A percentile compares a stretch with the other conserved stretches of the same genome.
phyloP scores from a whole-genome alignment of 2,113 vertebrate species.

The Anguilla rostrata region DNA sequence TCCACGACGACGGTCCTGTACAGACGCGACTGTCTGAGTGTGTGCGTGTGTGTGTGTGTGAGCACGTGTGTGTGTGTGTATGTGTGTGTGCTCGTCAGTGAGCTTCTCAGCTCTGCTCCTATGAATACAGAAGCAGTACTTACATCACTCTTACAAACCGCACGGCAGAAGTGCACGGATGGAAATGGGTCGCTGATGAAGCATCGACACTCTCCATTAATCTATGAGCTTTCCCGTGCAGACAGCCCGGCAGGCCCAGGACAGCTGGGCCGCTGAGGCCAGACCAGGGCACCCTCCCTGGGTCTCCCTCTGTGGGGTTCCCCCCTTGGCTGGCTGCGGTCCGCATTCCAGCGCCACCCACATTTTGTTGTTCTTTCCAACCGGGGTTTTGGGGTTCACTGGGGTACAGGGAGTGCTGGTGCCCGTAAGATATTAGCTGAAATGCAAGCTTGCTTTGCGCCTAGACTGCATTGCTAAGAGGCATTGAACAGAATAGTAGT shows the following conservation, averaged over 20 bases:
- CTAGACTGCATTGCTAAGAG: neutral
- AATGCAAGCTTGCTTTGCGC: neutral
- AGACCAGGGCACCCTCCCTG: neutral
- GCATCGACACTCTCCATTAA: neutral
- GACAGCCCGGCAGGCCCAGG: neutral
- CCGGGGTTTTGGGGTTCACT: neutral
- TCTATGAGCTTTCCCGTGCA: neutral
- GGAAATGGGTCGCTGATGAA: neutral
- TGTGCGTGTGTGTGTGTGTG: neutral
- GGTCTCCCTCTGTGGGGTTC: too few relatives aligned
- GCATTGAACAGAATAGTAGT: too few relatives aligned
- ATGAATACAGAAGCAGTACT: neutral
- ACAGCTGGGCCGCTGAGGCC: neutral
- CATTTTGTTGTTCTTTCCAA: too few relatives aligned
- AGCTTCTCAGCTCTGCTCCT: neutral
- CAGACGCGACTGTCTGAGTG: neutral
- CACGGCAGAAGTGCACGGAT: neutral
- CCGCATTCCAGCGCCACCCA: too few relatives aligned
- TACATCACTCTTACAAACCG: neutral
- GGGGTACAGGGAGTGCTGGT: neutral
- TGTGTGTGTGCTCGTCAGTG: neutral
- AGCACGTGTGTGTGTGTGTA: neutral
- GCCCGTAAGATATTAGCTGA: neutral
- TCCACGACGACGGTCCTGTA: neutral
- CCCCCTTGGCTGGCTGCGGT: too few relatives aligned